Evolutionary conservation across 2,113 vertebrate species (phyloP).

Genomic region (Polyodon spathula): DNA sequence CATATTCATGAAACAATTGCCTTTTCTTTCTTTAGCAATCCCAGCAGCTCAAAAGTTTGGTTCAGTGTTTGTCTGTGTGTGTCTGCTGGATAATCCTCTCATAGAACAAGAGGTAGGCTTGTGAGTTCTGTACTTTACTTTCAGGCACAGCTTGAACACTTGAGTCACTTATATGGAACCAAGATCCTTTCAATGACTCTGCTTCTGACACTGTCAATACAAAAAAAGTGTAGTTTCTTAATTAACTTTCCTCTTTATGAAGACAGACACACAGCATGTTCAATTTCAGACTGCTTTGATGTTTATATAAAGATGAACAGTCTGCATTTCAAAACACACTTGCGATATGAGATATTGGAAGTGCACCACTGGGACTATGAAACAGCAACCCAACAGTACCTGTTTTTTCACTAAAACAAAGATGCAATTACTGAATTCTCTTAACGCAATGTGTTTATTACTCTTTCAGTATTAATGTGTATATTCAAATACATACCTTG

Average conservation of each 20-base stretch:
- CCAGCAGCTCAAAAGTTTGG: neutral
- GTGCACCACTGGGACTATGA: too few relatives aligned
- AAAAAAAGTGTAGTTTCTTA: too few relatives aligned
- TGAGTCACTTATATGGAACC: conserved; percentile 90
- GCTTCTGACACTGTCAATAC: conserved; percentile 41
- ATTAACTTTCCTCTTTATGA: too few relatives aligned
- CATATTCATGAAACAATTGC: neutral
- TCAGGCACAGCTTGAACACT: conserved; percentile 71
- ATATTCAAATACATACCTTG: conserved; percentile 46
- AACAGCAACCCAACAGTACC: too few relatives aligned
- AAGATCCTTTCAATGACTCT: conserved; percentile 63
- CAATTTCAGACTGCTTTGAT: neutral
- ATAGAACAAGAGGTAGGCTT: conserved; percentile 96
- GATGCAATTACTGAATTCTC: neutral
- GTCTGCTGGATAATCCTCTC: conserved; percentile 59
- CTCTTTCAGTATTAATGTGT: neutral
- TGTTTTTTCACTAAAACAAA: too few relatives aligned
- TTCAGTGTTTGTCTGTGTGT: neutral
- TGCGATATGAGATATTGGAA: too few relatives aligned
- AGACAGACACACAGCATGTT: too few relatives aligned
- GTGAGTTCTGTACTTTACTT: conserved; percentile 71
- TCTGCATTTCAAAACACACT: too few relatives aligned
- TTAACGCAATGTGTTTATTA: neutral
- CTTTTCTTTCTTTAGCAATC: neutral
- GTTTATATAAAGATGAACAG: too few relatives aligned